phyloP scores from a whole-genome alignment of 1,140 invertebrate genomes.

The Polyergus mexicanus region DNA sequence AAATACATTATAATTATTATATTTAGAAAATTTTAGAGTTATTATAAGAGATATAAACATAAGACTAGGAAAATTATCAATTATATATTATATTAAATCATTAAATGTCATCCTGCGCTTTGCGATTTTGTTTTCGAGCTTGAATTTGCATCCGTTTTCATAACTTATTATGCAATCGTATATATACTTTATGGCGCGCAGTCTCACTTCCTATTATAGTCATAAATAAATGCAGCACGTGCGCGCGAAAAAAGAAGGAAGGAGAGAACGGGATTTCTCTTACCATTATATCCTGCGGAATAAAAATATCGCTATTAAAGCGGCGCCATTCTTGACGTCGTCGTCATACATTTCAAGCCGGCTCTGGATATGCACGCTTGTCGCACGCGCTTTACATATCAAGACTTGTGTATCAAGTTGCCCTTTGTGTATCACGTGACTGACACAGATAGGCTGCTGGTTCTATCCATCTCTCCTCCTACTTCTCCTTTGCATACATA shows the following conservation, averaged over 20 bases:
- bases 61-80: not conserved
- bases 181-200: not conserved
- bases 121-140: not conserved
- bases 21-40: not conserved
- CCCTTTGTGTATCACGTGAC: slow-evolving; percentile 62
- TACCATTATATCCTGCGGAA: not conserved
- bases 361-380: slow-evolving; percentile 50
- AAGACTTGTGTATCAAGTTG: slow-evolving; percentile 68
- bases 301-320: slow-evolving; percentile 52
- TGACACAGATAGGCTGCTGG: slow-evolving; percentile 5
- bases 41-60: not conserved
- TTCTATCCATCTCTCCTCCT: slow-evolving; percentile 57
- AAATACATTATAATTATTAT: not conserved
- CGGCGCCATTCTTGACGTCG: slow-evolving; percentile 31
- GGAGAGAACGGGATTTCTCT: not conserved
- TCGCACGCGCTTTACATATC: slow-evolving; percentile 66
- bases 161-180: slow-evolving; percentile 5
- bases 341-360: slow-evolving; percentile 43
- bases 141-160: slow-evolving; percentile 4
- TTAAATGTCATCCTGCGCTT: not conserved
- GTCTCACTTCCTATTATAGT: slow-evolving; percentile 17
- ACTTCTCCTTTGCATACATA: slow-evolving; percentile 45
- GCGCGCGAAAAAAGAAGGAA: not conserved
- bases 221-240: slow-evolving; percentile 34
- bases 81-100: not conserved